Base-by-base conservation (phyloP, 1,140 invertebrate genomes). In the Papilio xuthus region DNA sequence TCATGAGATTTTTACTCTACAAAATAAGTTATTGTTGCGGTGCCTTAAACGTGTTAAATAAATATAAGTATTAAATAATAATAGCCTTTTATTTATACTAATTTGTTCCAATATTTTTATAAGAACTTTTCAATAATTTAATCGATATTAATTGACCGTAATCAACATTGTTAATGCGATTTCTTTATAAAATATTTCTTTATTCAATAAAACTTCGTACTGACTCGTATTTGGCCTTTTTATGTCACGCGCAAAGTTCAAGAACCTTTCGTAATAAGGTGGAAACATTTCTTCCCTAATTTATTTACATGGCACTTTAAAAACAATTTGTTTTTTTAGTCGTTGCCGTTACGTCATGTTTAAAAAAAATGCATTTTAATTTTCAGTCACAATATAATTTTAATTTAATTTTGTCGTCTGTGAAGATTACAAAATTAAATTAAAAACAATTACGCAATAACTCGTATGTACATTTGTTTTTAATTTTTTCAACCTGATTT, bases 21-120 rank as follows among this genome's bases (percentile, higher is more conserved):
- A 23, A 73, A 28, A 32, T 75, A 75, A 69, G 53, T 75, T 75
- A 79, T 74, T 32, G 47, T 28, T 79, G 70, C 20, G 50, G 78
- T 79, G 78, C 78, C 78, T 79, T 75, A 63, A 50, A 56, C 60
- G 63, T 75, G 44, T 75, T 53, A 56, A 79, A 50, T 79, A 79
- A 79, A 79, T 41, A 70, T 77, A 72, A 78, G 56, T 78, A 79
- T 77, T 78, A 56, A 63, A 75, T 73, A 26, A 47, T 18, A 73
- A 23, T 47, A 13, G 71, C 15, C 18, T 73, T 73, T 73, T 73
- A 73, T 73, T 73, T 63, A 63, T 15, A 26, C 12, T 60, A 60
- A 53, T n/a, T n/a, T n/a, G 50, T n/a, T 53, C 18, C 2, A n/a
- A 53, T 6, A 53, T n/a, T n/a, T 7, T 20, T 47, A 12, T 47